Evolutionary conservation across 2,113 vertebrate species (phyloP), one percentile per base, ranked within the genome.

Genomic region (Canis aureus): DNA sequence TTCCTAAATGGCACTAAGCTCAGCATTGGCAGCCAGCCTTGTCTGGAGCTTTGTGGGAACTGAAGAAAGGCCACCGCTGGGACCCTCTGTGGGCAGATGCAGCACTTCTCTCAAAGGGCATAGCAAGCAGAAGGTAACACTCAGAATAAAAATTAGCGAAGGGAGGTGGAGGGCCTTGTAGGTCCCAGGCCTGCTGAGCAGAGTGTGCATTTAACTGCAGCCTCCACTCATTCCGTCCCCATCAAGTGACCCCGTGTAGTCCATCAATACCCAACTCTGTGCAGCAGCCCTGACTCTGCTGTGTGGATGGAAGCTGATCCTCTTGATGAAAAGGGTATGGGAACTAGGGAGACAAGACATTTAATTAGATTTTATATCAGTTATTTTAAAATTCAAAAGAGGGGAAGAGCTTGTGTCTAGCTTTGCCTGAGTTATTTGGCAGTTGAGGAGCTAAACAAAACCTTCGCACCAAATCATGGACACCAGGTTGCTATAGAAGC

Each of bases 341-440:
- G 43, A 92, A 55, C 3, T 22, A 2, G 55, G 51, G 15, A 95
- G 53, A 90, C n/a, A 53, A 32, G 66, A 64, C 73, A 69, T 55
- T 94, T 51, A 55, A 32, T 83, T 94, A 27, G 53, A 85, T 66
- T 87, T 94, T 89, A 62, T 19, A 66, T 83, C 59, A 27, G 32
- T 43, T 49, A 83, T 87, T 93, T 96, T 88, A 64, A 94, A 95
- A 88, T 85, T 97, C 91, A 82, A 60, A 90, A 66, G 62, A 88
- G 49, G 51, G 66, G 5, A 78, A 62, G 76, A 86, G 32, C 64
- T 82, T 71, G 12, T 74, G 13, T 96, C 43, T 93, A 17, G 93
- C 38, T 96, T 94, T 91, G 7, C 51, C 78, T 20, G 85, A 87
- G 35, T 81, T 64, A 85, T 85, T 94, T 90, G 82, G 23, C 53